Evolutionary conservation across 2,113 vertebrate genomes (phyloP).

Genomic region (Pleuronectes platessa): DNA sequence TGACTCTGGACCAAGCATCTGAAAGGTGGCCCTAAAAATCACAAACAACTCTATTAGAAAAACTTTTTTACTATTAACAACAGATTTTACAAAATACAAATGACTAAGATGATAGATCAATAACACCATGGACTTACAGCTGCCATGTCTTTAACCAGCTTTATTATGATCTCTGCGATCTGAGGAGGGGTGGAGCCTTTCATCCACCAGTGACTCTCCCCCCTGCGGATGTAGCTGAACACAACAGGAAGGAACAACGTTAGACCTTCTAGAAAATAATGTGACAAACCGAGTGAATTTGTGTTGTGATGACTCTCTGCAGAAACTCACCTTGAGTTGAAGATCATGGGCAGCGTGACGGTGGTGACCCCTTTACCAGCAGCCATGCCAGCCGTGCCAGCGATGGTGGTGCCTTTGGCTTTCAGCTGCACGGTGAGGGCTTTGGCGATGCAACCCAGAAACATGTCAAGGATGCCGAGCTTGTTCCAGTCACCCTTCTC

Average conservation of each 20-base stretch:
- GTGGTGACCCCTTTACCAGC: conserved; percentile 98
- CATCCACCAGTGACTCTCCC: conserved; percentile 99
- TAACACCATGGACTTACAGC: conserved; percentile 85
- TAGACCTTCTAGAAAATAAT: background rate
- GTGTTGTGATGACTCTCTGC: background rate
- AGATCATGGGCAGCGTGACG: conserved; percentile 97
- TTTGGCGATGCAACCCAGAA: conserved; percentile 98
- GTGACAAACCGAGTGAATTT: background rate
- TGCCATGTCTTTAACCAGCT: conserved; percentile 98
- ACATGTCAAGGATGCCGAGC: conserved; percentile 97
- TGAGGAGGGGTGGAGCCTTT: conserved; percentile 98
- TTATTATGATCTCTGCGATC: conserved; percentile 99
- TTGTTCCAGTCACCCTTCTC: conserved; percentile 99
- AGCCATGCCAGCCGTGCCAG: conserved; percentile 91
- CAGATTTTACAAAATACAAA: background rate
- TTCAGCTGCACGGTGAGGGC: conserved; percentile 98
- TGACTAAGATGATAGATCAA: background rate
- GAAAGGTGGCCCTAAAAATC: conserved; percentile 92
- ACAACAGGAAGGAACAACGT: background rate
- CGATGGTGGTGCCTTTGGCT: conserved; percentile 97
- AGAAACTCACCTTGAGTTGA: conserved; percentile 92
- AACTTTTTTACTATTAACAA: too few relatives aligned
- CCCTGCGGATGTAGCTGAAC: conserved; percentile 92
- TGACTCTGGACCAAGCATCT: conserved; percentile 97
- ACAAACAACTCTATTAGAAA: background rate